Conservation (phyloP, 2,113 vertebrate genomes). For the Microtus montanus region DNA sequence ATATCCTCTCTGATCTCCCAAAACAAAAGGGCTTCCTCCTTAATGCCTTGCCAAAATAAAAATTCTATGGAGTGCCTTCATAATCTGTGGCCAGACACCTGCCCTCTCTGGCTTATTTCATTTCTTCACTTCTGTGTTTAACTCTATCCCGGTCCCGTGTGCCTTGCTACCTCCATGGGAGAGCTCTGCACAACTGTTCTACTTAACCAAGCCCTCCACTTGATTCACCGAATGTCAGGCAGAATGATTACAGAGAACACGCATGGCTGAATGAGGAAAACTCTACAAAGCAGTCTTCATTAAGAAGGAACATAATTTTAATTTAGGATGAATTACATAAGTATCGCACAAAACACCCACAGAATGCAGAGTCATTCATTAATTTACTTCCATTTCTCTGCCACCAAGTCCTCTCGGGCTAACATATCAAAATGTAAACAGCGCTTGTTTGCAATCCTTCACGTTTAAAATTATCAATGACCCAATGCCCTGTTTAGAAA, state of each 20-base stretch:
- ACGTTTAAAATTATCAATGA: not conserved
- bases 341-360: not conserved
- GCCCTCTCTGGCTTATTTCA: not conserved
- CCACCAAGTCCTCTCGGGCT: not conserved
- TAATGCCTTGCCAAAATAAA: not conserved
- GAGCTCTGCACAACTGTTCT: not conserved
- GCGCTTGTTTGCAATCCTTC: not conserved
- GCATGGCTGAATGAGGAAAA: not conserved
- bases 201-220: not conserved
- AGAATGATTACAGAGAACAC: not conserved
- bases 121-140: not conserved
- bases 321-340: not conserved
- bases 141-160: not conserved
- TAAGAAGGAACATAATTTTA: not conserved
- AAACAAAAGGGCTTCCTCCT: not conserved
- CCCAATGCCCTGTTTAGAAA: not conserved
- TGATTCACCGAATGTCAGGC: not conserved
- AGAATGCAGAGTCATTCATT: not conserved
- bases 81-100: not conserved
- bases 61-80: not conserved
- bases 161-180: not conserved
- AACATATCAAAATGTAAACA: not conserved
- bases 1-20: not conserved
- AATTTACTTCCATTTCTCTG: not conserved
- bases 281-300: not conserved